Evolutionary conservation across 2,797 vertebrate species (phyloP), one percentile per base, ranked within the genome.

Genomic region (Cossypha dichroa): DNA sequence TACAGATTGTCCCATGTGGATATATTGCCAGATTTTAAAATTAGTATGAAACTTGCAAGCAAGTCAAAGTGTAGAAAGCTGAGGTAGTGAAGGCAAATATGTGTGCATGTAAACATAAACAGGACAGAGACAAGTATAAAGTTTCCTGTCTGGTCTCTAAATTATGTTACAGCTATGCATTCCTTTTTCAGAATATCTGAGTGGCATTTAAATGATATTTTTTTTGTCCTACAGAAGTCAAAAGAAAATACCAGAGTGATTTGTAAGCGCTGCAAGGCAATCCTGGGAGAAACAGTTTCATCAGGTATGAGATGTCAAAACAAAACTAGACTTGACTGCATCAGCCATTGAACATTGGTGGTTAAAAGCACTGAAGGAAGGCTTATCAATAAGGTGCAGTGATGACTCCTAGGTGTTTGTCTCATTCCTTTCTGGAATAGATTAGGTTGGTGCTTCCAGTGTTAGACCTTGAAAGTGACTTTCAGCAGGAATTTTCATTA

Each of bases 251-350:
- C 84, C 96, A 96, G 95, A 92, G 77, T 99, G 96, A 98, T 98
- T 97, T 99, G 99, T 97, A 98, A 98, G 74, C 98, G 98, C 97
- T 99, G 99, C 94, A 98, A 98, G 52, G 97, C 96, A 29, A 96
- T 96, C 78, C 98, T 99, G 88, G 99, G 99, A 97, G 99, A 99
- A 95, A 97, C 95, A 19, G 15, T 98, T 60, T 97, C 99, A 95
- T 97, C 99, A 98, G 99, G 99, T 99, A 98, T 93, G 97, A 90
- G 89, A 88, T 96, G 52, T 68, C 49, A 45, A 94, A 89, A 81
- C 79, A 62, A 69, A 92, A 58, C 31, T 51, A 68, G 82, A 69
- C 26, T 60, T 90, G 54, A 36, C 67, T 95, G 21, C 18, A 36
- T 92, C 56, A 60, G 56, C 74, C 34, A 36, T 58, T 80, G 70